Conservation (phyloP, 2,888 invertebrate genomes). For the Athalia circularis region DNA sequence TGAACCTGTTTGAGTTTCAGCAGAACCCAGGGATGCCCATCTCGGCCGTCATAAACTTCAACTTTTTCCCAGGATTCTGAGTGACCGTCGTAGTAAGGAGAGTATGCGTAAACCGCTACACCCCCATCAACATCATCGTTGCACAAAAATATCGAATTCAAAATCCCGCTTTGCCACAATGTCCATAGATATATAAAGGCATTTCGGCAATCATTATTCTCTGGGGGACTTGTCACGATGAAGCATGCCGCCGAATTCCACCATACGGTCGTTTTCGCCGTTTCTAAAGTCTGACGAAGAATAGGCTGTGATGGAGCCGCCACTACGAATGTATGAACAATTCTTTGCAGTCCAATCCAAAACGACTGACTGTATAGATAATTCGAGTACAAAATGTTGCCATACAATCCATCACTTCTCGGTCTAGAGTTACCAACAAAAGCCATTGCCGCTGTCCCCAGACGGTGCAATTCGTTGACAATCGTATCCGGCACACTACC, state of each 20-base stretch:
- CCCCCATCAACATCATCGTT: slow-evolving; percentile 51
- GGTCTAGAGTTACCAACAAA: slow-evolving; percentile 31
- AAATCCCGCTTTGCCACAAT: slow-evolving; percentile 55
- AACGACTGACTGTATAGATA: slow-evolving; percentile 2
- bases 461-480: neutral
- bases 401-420: slow-evolving; percentile 15
- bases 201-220: slow-evolving; percentile 50
- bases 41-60: slow-evolving; percentile 46
- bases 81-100: slow-evolving; percentile 52
- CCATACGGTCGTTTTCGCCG: slow-evolving; percentile 55
- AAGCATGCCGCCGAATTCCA: slow-evolving; percentile 53
- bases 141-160: slow-evolving; percentile 54
- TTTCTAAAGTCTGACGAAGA: slow-evolving; percentile 47
- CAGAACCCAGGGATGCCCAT: slow-evolving; percentile 55
- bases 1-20: slow-evolving; percentile 40
- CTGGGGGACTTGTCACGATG: slow-evolving; percentile 50
- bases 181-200: slow-evolving; percentile 52
- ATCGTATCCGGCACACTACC: neutral
- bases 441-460: slow-evolving; percentile 4
- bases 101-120: slow-evolving; percentile 53
- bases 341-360: slow-evolving; percentile 3
- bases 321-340: slow-evolving; percentile 12
- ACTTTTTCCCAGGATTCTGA: slow-evolving; percentile 52
- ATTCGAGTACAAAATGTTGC: neutral
- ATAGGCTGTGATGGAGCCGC: neutral